These are phyloP conservation scores for Brachionus manjavacas DNA, from an alignment of 1,140 invertebrate genomes.

Conservation along the genomic window DNA sequence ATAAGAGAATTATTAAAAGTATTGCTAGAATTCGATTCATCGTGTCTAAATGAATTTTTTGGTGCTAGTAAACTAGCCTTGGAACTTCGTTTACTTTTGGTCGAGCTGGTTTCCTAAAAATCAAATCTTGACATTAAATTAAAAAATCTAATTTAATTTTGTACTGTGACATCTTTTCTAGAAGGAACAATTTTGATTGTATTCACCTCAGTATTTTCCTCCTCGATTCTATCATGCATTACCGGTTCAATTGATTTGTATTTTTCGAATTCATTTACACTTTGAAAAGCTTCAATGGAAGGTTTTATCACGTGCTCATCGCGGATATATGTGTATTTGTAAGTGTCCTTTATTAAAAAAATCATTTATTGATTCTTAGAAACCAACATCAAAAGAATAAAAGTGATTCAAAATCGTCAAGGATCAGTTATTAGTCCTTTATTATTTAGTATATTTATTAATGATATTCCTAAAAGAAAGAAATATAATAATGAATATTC, in stretches of 20 bases:
- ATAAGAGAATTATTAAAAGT: not conserved
- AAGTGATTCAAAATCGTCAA: too few relatives aligned
- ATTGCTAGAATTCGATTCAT: not conserved
- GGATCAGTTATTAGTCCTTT: too few relatives aligned
- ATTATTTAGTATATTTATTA: too few relatives aligned
- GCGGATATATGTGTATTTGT: slow-evolving; percentile 19
- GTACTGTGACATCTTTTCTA: not conserved
- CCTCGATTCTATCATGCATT: not conserved
- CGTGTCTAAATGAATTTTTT: not conserved
- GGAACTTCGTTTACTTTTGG: not conserved
- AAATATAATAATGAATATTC: too few relatives aligned
- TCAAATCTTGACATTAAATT: not conserved
- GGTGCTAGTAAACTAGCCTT: not conserved
- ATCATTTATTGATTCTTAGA: not conserved
- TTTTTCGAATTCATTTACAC: not conserved
- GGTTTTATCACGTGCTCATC: not conserved
- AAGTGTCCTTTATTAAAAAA: not conserved
- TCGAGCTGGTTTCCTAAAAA: not conserved
- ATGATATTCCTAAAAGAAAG: too few relatives aligned
- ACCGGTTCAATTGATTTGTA: slow-evolving; percentile 16
- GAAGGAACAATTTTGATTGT: not conserved
- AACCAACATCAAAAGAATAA: not conserved
- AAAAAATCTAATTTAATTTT: not conserved
- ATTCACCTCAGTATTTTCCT: not conserved
- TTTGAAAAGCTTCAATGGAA: not conserved